Base-by-base conservation (phyloP, 2,113 vertebrate genomes). In the Brienomyrus longianalis region DNA sequence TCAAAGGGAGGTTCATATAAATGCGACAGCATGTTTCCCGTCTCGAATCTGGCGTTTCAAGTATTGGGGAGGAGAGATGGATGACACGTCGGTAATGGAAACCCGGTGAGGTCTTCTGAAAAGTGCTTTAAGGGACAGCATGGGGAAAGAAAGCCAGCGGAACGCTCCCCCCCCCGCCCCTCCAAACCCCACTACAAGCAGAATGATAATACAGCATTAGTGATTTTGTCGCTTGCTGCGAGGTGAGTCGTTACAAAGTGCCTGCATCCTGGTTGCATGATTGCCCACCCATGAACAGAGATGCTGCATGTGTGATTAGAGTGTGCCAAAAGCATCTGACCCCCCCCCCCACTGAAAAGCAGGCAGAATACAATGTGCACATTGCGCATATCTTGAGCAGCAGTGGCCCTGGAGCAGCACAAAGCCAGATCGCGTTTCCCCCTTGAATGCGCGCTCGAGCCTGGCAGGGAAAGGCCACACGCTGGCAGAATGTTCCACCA, bases 291-390 rank as follows among this genome's bases (percentile, higher is more conserved):
- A 74, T 50, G 39, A 83, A 88, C 48, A 27, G 52, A 74, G 88
- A 59, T 54, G 27, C 86, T 48, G 56, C 52, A 83, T 43, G 86
- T 80, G 45, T 88, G 88, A 92, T 90, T 86, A 86, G 84, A 89
- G 88, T 15, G 39, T 50, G 23, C 45, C 89, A 90, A 92, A 89
- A 89, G 92, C 89, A 43, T 90, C 88, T 54, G 54, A 51, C 35
- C 35, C 85, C 10, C 27, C 27, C 51, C 74, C 86, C 89, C 90
- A n/a, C 88, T 27, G 54, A 62, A n/a, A 62, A 62, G 7, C 56
- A 62, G 56, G 21, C 77, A 87, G 90, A 48, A 23, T 80, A 80
- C 74, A 48, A 35, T 54, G 27, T 31, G 87, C 77, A 89, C 21
- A 84, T 66, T 43, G 39, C 54, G 56, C 90, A 90, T 50, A 90